Percentiles rank a stretch among this genome's conserved stretches.
Conservation (phyloP, 2,113 vertebrate genomes). For the Saimiri boliviensis region DNA sequence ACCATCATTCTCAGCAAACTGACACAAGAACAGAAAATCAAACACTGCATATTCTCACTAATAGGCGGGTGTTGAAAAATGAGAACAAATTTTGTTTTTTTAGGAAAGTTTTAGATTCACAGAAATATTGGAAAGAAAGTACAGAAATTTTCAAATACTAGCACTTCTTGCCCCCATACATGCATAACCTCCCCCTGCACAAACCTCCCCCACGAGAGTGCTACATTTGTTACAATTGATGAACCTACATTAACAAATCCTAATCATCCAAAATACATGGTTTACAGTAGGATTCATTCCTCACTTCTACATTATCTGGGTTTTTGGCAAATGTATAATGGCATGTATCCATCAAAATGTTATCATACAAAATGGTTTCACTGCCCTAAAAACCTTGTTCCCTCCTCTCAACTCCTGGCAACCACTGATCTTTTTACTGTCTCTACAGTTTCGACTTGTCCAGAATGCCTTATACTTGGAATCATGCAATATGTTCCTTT, state of each 20-base stretch:
- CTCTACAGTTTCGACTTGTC: neutral
- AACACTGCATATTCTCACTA: too few relatives aligned
- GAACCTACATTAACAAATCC: neutral
- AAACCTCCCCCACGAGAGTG: neutral
- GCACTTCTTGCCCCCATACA: rapidly evolving
- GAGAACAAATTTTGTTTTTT: neutral
- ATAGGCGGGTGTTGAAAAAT: too few relatives aligned
- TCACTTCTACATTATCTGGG: rapidly evolving
- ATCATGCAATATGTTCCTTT: neutral
- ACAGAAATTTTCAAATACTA: neutral
- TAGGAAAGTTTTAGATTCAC: neutral
- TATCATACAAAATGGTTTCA: neutral
- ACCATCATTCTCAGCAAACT: too few relatives aligned
- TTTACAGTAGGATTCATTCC: neutral
- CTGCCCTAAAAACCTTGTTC: neutral
- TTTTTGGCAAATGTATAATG: neutral
- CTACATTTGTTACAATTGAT: neutral
- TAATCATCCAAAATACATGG: neutral
- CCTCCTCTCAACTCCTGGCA: neutral
- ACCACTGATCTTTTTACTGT: neutral
- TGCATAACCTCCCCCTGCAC: neutral
- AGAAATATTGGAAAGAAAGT: neutral
- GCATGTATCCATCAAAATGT: neutral
- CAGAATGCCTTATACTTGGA: neutral
- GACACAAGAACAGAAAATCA: too few relatives aligned